Percentiles rank a stretch among this genome's conserved stretches.
Conservation (phyloP, 1,140 invertebrate species). For the Euura lappo region DNA sequence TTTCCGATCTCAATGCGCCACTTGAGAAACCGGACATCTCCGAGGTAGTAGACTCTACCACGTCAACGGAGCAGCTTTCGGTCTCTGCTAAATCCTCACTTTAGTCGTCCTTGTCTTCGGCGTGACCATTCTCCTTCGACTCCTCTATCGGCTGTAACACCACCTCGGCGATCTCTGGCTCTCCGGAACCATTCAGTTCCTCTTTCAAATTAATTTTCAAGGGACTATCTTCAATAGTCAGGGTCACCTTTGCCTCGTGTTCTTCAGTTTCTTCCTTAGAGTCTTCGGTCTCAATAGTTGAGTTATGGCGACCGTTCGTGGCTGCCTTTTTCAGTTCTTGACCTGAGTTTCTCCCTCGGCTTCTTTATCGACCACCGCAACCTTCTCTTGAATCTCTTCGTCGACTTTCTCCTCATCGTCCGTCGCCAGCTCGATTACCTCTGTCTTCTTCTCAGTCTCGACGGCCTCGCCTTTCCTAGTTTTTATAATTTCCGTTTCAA, state of each 20-base stretch:
- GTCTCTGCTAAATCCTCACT: conserved; percentile 29
- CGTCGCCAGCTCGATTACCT: background rate
- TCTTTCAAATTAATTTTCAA: conserved; percentile 19
- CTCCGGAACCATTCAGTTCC: background rate
- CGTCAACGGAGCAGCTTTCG: conserved; percentile 38
- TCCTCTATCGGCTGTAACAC: background rate
- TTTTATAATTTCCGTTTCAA: conserved; percentile 14
- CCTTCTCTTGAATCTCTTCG: conserved; percentile 13
- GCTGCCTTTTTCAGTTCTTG: background rate
- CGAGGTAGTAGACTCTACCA: conserved; percentile 43
- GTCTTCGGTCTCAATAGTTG: background rate
- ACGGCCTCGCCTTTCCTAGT: conserved; percentile 23
- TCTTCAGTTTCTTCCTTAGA: conserved; percentile 17
- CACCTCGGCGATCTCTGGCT: conserved; percentile 13
- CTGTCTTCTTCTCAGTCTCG: background rate
- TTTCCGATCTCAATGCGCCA: conserved; percentile 18
- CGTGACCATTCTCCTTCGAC: background rate
- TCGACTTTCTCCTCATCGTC: conserved; percentile 12
- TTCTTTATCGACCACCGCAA: conserved; percentile 9
- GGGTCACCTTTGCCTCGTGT: conserved; percentile 27
- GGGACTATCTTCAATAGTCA: conserved; percentile 24
- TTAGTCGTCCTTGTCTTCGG: background rate
- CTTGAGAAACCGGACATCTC: conserved; percentile 31
- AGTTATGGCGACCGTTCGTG: background rate
- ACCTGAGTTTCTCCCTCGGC: background rate